Base-by-base conservation (phyloP, 2,113 vertebrate genomes). In the Oryzias curvinotus region DNA sequence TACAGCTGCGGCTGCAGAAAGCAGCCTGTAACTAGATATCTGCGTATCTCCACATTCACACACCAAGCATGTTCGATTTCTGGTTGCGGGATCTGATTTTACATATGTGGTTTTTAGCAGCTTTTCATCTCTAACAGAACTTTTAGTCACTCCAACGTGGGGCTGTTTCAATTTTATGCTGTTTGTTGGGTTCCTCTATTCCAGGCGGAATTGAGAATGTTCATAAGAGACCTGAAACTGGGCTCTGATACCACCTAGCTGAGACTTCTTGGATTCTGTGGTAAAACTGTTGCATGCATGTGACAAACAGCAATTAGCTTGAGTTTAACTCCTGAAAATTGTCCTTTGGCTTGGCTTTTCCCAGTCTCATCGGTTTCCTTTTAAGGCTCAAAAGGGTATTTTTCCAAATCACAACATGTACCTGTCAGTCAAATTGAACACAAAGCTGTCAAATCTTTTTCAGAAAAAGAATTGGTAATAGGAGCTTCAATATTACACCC, bases 151-250 rank as follows among this genome's bases (percentile, higher is more conserved):
- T 12, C n/a, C 63, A 51, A 3, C 14, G 42, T 25, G 43, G 30
- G 57, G 19, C 53, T 28, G 57, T 84, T 85, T 73, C 59, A 63
- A 53, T 85, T 78, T 76, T 72, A 43, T 59, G 72, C 66, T 75
- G 52, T 66, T 59, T 17, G 26, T 71, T 70, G 68, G 80, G 62
- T 90, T 87, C 83, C 86, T 88, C 85, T 81, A 78, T 86, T 80
- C 88, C 85, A 58, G 68, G 76, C 80, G 91, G 91, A 91, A 92
- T 91, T 86, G 90, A 92, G 86, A 92, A 78, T 78, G 50, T 74
- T 46, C 19, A 46, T 67, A 42, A 26, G 76, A 87, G 88, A 90
- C 87, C 68, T 90, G 89, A 92, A 92, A 92, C 86, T 64, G 73
- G 49, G 63, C 63, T 86, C 64, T 87, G 86, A 89, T 88, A 85